Conservation (phyloP, 2,113 vertebrate genomes). For the Corydoras sp. region DNA sequence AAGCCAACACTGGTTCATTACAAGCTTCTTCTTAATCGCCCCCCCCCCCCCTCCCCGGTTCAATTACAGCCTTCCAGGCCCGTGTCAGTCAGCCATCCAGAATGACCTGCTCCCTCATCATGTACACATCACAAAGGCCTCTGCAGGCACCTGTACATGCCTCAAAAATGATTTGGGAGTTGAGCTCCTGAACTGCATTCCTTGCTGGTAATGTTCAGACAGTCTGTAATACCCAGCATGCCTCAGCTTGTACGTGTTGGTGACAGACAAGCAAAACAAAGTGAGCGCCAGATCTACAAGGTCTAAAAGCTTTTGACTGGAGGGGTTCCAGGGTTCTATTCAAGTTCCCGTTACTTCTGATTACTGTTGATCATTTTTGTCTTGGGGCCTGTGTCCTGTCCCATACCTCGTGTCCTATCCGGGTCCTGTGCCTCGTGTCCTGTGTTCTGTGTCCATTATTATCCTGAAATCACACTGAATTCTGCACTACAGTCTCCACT, state of each 20-base stretch:
- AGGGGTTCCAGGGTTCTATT: no score
- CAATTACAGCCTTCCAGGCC: slow-evolving; percentile 47
- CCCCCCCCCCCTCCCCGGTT: slow-evolving; percentile 32
- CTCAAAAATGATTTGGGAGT: slow-evolving; percentile 54
- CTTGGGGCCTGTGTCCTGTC: no score
- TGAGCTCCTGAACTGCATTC: slow-evolving; percentile 55
- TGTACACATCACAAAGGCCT: slow-evolving; percentile 47
- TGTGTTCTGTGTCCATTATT: no score
- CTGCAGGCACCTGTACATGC: slow-evolving; percentile 48
- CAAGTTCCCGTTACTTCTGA: no score
- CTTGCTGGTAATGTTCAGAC: slow-evolving; percentile 52
- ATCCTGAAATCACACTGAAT: no score
- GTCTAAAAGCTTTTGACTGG: not conserved
- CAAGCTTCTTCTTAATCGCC: slow-evolving; percentile 25
- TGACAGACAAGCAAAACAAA: slow-evolving; percentile 56
- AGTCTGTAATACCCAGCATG: slow-evolving; percentile 53
- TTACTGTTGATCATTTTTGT: no score
- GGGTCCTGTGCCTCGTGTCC: no score
- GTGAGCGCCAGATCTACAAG: slow-evolving; percentile 33
- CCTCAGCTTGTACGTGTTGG: slow-evolving; percentile 52
- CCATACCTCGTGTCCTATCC: no score
- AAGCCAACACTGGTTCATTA: not conserved
- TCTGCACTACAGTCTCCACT: no score
- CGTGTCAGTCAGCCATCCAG: slow-evolving; percentile 45
- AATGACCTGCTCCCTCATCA: slow-evolving; percentile 17